Percentiles rank a stretch among this genome's conserved stretches.
phyloP scores from a whole-genome alignment of 23 tunicate genomes.

The Clavelina lepadiformis region DNA sequence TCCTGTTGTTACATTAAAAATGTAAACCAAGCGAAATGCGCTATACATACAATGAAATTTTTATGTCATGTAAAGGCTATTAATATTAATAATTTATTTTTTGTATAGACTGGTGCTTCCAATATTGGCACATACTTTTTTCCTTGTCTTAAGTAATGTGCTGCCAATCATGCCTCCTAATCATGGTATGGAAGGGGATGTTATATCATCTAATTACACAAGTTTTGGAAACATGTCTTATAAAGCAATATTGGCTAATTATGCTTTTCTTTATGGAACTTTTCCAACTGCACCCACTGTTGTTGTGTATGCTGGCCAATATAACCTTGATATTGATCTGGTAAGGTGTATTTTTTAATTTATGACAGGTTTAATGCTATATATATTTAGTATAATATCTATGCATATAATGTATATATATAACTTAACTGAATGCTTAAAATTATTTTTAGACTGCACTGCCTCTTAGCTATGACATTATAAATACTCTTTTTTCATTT shows the following conservation, averaged over 20 bases:
- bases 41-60: no score
- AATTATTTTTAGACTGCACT: no score
- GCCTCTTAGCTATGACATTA: no score
- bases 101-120: conserved; percentile 43
- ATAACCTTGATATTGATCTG: conserved; percentile 61
- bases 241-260: conserved; percentile 33
- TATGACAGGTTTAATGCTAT: no score
- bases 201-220: not conserved
- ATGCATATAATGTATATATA: no score
- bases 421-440: no score
- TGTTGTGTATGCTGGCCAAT: conserved; percentile 69
- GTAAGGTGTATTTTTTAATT: conserved; percentile 18
- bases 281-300: conserved; percentile 90
- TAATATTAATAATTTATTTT: no score
- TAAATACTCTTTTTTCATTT: no score
- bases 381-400: no score
- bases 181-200: not conserved
- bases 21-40: no score
- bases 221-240: conserved; percentile 31
- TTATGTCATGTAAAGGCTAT: no score
- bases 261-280: conserved; percentile 82
- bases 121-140: conserved; percentile 23
- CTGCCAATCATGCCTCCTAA: conserved; percentile 35
- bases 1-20: no score
- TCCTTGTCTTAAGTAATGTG: conserved; percentile 14